A percentile compares a stretch with the other conserved stretches of the same genome.
Conservation (phyloP, 2,113 vertebrate species). For the Pangasianodon gigas region DNA sequence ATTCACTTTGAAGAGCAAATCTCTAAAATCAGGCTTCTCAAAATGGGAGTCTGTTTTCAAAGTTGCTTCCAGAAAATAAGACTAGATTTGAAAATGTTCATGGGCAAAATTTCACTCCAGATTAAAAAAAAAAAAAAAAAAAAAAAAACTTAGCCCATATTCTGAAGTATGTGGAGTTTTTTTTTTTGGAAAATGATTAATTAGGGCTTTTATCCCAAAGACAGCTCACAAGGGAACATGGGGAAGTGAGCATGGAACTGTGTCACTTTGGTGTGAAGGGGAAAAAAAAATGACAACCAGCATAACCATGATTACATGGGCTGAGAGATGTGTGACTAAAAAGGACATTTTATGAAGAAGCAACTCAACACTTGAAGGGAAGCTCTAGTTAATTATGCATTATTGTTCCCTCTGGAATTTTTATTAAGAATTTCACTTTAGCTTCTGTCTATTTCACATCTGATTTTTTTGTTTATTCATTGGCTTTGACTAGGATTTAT, state of each 20-base stretch:
- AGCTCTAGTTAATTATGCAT: constrained; percentile 35
- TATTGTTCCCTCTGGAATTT: neutral
- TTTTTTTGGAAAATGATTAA: constrained; percentile 19
- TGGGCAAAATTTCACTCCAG: constrained; percentile 25
- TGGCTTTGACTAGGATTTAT: constrained; percentile 21
- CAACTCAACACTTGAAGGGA: neutral
- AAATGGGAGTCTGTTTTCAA: constrained; percentile 46
- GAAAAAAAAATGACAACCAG: neutral
- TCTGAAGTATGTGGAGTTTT: neutral
- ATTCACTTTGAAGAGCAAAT: constrained; percentile 58
- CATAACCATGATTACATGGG: neutral
- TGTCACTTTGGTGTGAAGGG: constrained; percentile 1
- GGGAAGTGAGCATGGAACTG: constrained; percentile 11
- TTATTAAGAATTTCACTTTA: neutral
- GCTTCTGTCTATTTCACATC: neutral
- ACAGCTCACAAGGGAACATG: constrained; percentile 2
- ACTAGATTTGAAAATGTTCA: constrained; percentile 36
- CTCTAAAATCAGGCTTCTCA: constrained; percentile 52
- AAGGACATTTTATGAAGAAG: neutral
- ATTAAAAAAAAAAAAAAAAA: neutral
- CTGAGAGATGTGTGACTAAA: constrained; percentile 11
- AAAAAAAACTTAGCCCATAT: constrained; percentile 18
- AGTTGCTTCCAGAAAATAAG: constrained; percentile 50
- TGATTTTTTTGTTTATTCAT: constrained; percentile 15
- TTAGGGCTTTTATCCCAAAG: constrained; percentile 17